phyloP scores from a whole-genome alignment of 1,140 invertebrate genomes.

The Camponotus pennsylvanicus region DNA sequence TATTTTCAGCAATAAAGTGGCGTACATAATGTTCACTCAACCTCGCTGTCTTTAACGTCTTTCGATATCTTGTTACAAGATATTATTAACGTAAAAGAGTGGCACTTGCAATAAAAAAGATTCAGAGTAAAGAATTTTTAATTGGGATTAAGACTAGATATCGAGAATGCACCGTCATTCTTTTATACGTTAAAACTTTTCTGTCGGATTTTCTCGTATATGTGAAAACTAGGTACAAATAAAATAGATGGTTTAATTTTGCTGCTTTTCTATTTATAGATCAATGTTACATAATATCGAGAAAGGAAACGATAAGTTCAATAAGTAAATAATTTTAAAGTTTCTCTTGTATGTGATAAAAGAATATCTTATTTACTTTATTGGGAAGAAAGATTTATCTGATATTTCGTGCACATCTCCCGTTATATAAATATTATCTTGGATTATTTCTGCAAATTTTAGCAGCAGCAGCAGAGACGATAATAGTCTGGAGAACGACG shows the following conservation, averaged over 20 bases:
- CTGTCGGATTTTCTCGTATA: conserved; percentile 24
- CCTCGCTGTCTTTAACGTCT: conserved; percentile 13
- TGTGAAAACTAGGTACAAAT: conserved; percentile 21
- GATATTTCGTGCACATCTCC: background rate
- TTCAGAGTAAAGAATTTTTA: background rate
- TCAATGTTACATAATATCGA: conserved; percentile 29
- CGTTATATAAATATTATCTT: no score
- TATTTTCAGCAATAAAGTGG: conserved; percentile 69
- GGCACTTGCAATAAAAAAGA: background rate
- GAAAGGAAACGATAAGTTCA: conserved; percentile 36
- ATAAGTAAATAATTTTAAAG: conserved; percentile 5
- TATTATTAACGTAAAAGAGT: background rate
- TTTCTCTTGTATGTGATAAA: background rate
- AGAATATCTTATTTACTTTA: conserved; percentile 14
- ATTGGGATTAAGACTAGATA: background rate
- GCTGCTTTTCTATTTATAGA: conserved; percentile 46
- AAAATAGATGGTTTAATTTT: conserved; percentile 51
- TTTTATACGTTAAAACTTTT: background rate
- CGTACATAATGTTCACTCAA: conserved; percentile 58
- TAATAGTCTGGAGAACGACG: conserved; percentile 82
- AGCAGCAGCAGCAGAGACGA: conserved; percentile 82
- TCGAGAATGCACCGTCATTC: background rate
- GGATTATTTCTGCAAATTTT: conserved; percentile 51
- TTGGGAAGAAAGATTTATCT: background rate
- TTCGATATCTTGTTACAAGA: conserved; percentile 19